Evolutionary conservation across 2,113 vertebrate species (phyloP).

Genomic region (Oreochromis niloticus): DNA sequence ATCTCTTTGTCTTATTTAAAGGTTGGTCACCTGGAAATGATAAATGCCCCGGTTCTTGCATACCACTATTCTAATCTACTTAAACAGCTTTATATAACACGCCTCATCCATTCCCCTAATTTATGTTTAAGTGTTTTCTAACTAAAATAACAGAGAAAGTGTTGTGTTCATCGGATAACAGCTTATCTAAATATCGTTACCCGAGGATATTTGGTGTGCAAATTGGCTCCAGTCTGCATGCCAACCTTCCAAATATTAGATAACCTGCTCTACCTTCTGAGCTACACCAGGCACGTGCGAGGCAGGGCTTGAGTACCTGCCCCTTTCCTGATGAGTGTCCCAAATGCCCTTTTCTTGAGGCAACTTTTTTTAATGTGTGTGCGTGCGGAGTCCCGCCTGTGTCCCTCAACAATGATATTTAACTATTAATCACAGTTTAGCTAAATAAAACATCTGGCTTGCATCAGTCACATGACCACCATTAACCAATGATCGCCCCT

Average conservation of each 20-base stretch:
- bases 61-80: accelerated
- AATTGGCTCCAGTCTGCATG: neutral
- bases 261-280: accelerated
- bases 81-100: accelerated
- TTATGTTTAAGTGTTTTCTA: neutral
- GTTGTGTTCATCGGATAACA: accelerated
- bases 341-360: neutral
- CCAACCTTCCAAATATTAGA: neutral
- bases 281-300: neutral
- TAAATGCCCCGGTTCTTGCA: no score
- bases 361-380: neutral
- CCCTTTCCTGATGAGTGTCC: neutral
- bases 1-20: no score
- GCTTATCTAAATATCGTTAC: neutral
- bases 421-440: neutral
- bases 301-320: accelerated
- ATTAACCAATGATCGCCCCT: neutral
- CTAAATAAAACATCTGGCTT: neutral
- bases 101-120: neutral
- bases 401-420: neutral
- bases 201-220: accelerated
- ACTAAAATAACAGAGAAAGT: accelerated
- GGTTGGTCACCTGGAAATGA: no score
- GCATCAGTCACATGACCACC: neutral
- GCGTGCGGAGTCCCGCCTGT: neutral